A percentile compares a stretch with the other conserved stretches of the same genome.
phyloP scores from a whole-genome alignment of 1,140 invertebrate species.

The Sipha flava region DNA sequence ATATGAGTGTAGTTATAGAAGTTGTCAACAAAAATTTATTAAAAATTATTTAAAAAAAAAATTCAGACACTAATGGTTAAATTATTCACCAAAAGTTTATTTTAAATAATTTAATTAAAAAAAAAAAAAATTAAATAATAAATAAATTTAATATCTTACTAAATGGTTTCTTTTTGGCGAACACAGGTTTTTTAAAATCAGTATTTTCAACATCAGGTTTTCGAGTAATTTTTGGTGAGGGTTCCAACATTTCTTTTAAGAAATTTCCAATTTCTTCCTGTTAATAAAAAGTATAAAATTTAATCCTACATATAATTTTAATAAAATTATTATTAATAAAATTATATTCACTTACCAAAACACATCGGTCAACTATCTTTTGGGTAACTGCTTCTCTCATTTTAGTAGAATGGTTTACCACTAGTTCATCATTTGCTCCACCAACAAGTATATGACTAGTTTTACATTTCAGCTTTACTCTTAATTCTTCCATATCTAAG shows the following conservation, averaged over 20 bases:
- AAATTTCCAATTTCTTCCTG: constrained; percentile 21
- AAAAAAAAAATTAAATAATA: background rate
- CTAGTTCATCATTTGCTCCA: constrained; percentile 11
- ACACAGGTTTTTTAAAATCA: constrained; percentile 13
- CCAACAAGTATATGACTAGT: constrained; percentile 18
- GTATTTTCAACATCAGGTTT: constrained; percentile 9
- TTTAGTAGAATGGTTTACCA: constrained; percentile 23
- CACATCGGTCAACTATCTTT: constrained; percentile 25
- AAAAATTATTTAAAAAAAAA: no score
- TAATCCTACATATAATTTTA: background rate
- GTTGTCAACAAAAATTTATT: no score
- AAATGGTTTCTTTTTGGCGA: constrained; percentile 1
- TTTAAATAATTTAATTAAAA: background rate
- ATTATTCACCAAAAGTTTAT: no score
- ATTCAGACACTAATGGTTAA: no score
- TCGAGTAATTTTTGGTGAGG: background rate
- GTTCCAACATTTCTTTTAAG: constrained; percentile 22
- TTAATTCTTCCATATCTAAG: constrained; percentile 17
- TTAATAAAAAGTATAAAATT: background rate
- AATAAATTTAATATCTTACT: background rate
- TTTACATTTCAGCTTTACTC: constrained; percentile 22
- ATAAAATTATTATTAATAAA: background rate
- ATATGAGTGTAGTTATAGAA: no score
- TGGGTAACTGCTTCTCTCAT: constrained; percentile 12
- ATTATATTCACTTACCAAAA: background rate